Evolutionary conservation across 2,797 vertebrate genomes (phyloP).

Genomic region (Natrix natrix): DNA sequence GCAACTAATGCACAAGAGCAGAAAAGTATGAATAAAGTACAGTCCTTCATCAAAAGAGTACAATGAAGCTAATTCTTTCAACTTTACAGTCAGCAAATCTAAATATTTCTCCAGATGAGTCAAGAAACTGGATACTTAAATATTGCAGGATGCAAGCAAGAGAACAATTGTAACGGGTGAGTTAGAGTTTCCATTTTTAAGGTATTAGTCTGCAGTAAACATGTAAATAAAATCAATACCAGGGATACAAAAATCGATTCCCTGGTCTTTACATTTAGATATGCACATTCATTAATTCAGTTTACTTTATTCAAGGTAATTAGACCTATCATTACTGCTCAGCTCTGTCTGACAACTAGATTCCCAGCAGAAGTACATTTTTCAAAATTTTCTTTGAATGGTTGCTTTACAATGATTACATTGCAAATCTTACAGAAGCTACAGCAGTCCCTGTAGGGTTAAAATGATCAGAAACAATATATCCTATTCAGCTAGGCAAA

Average conservation of each 20-base stretch:
- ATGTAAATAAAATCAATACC: neutral
- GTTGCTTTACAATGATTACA: neutral
- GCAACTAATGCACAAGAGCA: neutral
- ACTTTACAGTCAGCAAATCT: neutral
- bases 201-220: neutral
- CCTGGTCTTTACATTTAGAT: neutral
- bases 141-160: neutral
- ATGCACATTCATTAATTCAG: neutral
- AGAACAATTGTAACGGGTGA: neutral
- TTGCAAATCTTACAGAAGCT: neutral
- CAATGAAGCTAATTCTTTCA: neutral
- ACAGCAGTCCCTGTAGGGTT: neutral
- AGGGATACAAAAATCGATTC: neutral
- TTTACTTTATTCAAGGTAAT: neutral
- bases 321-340: neutral
- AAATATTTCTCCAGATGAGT: neutral
- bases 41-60: neutral
- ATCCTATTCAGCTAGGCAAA: neutral
- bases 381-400: neutral
- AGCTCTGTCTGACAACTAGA: neutral
- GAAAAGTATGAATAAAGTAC: neutral
- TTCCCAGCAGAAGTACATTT: neutral
- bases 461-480: rapidly evolving
- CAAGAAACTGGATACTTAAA: neutral
- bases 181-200: neutral